Evolutionary conservation across 2,888 invertebrate genomes (phyloP).

Genomic region (Molanna angustata): DNA sequence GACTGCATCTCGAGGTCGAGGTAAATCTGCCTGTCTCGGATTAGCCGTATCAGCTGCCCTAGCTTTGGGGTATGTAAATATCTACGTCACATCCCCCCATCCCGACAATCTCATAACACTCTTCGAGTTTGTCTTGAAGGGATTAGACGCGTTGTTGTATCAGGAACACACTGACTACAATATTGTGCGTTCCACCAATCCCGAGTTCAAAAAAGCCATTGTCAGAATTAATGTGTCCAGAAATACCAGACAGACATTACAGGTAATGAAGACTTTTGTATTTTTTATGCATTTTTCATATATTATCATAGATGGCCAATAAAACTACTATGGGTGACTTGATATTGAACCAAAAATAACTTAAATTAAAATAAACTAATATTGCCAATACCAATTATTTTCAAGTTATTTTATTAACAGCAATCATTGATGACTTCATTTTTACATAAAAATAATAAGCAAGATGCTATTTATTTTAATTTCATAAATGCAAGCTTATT

Average conservation of each 20-base stretch:
- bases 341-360: too few species aligned
- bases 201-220: conserved; percentile 94
- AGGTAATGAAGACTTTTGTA: too few species aligned
- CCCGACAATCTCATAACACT: conserved; percentile 97
- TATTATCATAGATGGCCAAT: too few species aligned
- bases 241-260: conserved; percentile 90
- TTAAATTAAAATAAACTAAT: too few species aligned
- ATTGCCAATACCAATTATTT: too few species aligned
- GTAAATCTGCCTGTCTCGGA: conserved; percentile 97
- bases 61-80: conserved; percentile 73
- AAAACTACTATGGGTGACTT: too few species aligned
- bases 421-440: too few species aligned
- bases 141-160: conserved; percentile 90
- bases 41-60: conserved; percentile 85
- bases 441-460: too few species aligned
- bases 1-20: conserved; percentile 95
- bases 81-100: conserved; percentile 96
- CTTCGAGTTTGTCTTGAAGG: conserved; percentile 95
- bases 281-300: too few species aligned
- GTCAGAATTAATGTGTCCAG: conserved; percentile 88
- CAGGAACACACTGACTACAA: conserved; percentile 96
- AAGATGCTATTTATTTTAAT: too few species aligned
- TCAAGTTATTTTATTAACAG: too few species aligned
- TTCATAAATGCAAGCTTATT: too few species aligned
- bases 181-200: conserved; percentile 90